Evolutionary conservation across 2,888 invertebrate genomes (phyloP).

Genomic region (Sphaerophoria rueppellii): DNA sequence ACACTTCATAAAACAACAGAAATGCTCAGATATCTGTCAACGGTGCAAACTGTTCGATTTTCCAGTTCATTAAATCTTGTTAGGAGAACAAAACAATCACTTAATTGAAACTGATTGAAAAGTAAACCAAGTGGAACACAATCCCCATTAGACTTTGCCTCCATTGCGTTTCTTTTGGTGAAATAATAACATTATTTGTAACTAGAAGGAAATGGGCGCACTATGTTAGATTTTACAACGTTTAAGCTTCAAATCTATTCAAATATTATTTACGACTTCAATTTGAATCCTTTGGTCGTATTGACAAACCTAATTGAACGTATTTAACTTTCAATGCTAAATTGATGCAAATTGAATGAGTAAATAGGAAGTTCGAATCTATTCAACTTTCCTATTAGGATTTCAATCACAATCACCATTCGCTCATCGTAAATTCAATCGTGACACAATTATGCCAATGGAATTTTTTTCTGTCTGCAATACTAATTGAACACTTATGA

Average conservation of each 20-base stretch:
- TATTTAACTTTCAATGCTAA: too few species aligned
- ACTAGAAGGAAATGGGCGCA: too few species aligned
- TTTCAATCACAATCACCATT: not conserved
- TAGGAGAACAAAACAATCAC: constrained; percentile 27
- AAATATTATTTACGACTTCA: too few species aligned
- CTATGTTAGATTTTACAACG: too few species aligned
- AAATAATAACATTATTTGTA: too few species aligned
- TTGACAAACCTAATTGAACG: too few species aligned
- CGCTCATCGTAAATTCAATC: not conserved
- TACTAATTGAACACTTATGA: constrained; percentile 2
- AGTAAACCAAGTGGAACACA: constrained; percentile 6
- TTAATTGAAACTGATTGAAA: constrained; percentile 26
- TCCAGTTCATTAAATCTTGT: constrained; percentile 20
- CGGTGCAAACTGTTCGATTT: constrained; percentile 4
- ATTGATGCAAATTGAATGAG: too few species aligned
- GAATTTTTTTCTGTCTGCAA: not conserved
- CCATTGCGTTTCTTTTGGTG: too few species aligned
- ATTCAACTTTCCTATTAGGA: not conserved
- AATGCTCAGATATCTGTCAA: constrained; percentile 16
- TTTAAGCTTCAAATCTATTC: too few species aligned
- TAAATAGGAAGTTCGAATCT: too few species aligned
- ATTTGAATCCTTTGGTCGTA: too few species aligned
- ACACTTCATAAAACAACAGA: not conserved
- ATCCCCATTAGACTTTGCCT: not conserved
- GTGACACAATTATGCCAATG: constrained; percentile 3